Evolutionary conservation across 2,113 vertebrate genomes (phyloP), one percentile per base, ranked within the genome.

Genomic region (Mormoops blainvillei): DNA sequence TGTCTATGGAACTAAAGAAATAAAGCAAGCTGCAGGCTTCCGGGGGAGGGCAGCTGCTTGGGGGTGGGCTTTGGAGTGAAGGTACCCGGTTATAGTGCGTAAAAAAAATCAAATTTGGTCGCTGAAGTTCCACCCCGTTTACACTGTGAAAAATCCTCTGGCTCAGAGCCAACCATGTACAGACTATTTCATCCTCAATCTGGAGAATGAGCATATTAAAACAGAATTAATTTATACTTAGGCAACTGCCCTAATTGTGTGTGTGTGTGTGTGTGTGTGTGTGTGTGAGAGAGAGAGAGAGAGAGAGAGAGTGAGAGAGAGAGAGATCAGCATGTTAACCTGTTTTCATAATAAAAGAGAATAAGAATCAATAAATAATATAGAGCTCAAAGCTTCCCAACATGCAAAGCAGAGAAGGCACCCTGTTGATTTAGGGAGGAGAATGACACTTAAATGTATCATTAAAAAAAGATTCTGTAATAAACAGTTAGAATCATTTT

Each of bases 1-100:
- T 95, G 41, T 97, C 92, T 97, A 68, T 94, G 74, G 94, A 97
- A 98, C 94, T 93, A 97, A 98, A 98, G 94, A 97, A 98, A 97
- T 58, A 96, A 96, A 97, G 3, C 94, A 97, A 96, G 77, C 90
- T 94, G 78, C 94, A 96, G 93, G 95, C 97, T 98, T 96, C 97
- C 63, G 73, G 50, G 61, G 82, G 36, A 96, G 84, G n/a, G 50
- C 87, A 93, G 77, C 86, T 97, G 77, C 94, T 97, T 2, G 2
- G 88, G 93, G n/a, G 33, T 84, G 65, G 70, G 71, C n/a, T 7
- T 56, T 94, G 50, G 33, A 85, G 20, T 88, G 56, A 95, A 87
- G 95, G 28, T 65, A 38, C 56, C 95, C 4, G 26, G 41, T 85
- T 96, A 96, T 7, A 95, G 92, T 16, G 96, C 80, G 93, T 74